Percentiles rank a stretch among this genome's conserved stretches.
phyloP scores from a whole-genome alignment of 1,140 invertebrate species.

The Battus philenor region DNA sequence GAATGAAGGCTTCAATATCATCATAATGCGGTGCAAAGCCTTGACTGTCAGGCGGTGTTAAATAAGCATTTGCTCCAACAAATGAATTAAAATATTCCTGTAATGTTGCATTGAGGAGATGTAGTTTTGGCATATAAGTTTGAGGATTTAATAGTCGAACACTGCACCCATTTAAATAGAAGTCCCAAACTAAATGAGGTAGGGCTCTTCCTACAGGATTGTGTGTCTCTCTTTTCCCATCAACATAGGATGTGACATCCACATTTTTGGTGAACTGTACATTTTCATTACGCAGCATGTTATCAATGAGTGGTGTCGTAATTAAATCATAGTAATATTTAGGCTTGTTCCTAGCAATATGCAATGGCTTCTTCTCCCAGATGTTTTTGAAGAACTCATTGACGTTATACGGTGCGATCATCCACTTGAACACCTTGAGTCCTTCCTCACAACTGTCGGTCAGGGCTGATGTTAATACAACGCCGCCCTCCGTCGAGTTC shows the following conservation, averaged over 20 bases:
- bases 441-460: constrained; percentile 79
- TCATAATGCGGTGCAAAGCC: constrained; percentile 99
- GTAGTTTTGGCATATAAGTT: constrained; percentile 83
- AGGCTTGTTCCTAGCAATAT: constrained; percentile 80
- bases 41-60: constrained; percentile 96
- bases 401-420: constrained; percentile 81
- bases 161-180: constrained; percentile 93
- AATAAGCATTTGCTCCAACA: constrained; percentile 95
- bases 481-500: constrained; percentile 30
- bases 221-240: constrained; percentile 88
- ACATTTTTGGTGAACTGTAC: constrained; percentile 91
- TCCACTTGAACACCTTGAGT: constrained; percentile 80
- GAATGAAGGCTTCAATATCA: constrained; percentile 98
- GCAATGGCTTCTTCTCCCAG: constrained; percentile 90
- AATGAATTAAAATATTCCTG: constrained; percentile 97
- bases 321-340: constrained; percentile 86
- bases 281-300: constrained; percentile 84
- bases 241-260: constrained; percentile 90
- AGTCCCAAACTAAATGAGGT: constrained; percentile 92
- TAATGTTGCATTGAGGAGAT: constrained; percentile 82
- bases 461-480: constrained; percentile 63
- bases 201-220: constrained; percentile 87
- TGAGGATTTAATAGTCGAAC: constrained; percentile 95
- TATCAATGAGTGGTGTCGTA: constrained; percentile 85
- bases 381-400: constrained; percentile 80